Evolutionary conservation across 2,113 vertebrate species (phyloP).

Genomic region (Tyto alba): DNA sequence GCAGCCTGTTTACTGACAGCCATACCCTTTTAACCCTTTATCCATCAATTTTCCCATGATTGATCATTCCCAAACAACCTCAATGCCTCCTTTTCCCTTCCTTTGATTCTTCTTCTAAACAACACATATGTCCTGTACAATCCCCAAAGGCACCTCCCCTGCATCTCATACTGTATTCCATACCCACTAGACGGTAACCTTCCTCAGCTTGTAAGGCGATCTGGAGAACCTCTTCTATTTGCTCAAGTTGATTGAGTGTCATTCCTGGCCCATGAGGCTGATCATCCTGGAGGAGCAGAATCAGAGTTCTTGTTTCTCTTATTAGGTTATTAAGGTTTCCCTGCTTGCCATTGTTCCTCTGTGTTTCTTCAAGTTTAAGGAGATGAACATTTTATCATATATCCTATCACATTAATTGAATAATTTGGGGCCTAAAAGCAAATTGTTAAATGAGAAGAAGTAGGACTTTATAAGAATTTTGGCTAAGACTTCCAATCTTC

Average conservation of each 20-base stretch:
- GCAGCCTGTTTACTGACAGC: background rate
- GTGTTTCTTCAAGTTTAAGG: background rate
- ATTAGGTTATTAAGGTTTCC: background rate
- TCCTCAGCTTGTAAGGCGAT: background rate
- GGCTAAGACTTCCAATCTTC: background rate
- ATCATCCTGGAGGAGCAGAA: background rate
- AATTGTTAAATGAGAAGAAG: background rate
- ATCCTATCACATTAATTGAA: background rate
- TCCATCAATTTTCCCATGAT: background rate
- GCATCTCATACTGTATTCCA: background rate
- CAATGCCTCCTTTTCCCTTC: fast-evolving
- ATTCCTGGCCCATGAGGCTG: background rate
- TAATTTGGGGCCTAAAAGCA: background rate
- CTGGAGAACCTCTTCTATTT: background rate
- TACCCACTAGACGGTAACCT: background rate
- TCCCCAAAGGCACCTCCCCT: background rate
- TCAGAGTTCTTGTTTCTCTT: background rate
- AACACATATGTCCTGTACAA: background rate
- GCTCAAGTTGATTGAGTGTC: background rate
- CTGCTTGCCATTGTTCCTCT: background rate
- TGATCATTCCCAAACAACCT: background rate
- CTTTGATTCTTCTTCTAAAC: background rate
- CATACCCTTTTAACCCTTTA: background rate
- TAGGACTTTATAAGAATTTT: background rate
- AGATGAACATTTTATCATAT: background rate